phyloP scores from a whole-genome alignment of 2,888 invertebrate species.

The Drosophila testacea region DNA sequence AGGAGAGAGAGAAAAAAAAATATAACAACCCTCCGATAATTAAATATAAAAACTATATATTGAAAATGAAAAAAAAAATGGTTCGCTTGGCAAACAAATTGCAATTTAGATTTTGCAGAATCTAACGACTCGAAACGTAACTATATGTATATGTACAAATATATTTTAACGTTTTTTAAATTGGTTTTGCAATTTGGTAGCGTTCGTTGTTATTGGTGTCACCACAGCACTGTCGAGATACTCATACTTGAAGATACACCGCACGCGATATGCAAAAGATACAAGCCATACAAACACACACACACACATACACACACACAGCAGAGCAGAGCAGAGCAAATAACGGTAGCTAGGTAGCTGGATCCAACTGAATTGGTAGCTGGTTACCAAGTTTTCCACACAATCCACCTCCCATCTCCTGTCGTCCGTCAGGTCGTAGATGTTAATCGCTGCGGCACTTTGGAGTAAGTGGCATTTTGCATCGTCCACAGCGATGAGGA shows the following conservation, averaged over 20 bases:
- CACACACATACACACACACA: constrained; percentile 23
- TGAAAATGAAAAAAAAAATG: constrained; percentile 24
- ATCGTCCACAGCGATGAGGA: constrained; percentile 58
- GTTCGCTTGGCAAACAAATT: constrained; percentile 44
- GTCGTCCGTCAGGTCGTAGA: constrained; percentile 73
- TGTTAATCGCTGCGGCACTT: constrained; percentile 80
- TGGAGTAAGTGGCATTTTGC: constrained; percentile 78
- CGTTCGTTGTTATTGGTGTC: constrained; percentile 48
- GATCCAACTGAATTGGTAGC: constrained; percentile 42
- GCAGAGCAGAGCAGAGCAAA: constrained; percentile 42
- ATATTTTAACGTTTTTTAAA: constrained; percentile 63
- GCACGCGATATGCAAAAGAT: constrained; percentile 73
- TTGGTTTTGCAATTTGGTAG: constrained; percentile 71
- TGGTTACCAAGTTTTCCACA: constrained; percentile 26
- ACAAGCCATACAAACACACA: constrained; percentile 41
- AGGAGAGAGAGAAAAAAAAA: constrained; percentile 22
- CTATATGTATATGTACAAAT: constrained; percentile 31
- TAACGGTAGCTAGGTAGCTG: constrained; percentile 63
- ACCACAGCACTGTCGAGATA: constrained; percentile 60
- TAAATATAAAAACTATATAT: constrained; percentile 48
- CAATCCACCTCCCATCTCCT: constrained; percentile 10
- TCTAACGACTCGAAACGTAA: constrained; percentile 34
- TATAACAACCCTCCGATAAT: constrained; percentile 39
- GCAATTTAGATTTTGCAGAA: constrained; percentile 55
- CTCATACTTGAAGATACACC: constrained; percentile 74